phyloP scores from a whole-genome alignment of 2,888 invertebrate species.

The Pseudeuparius sepicola region DNA sequence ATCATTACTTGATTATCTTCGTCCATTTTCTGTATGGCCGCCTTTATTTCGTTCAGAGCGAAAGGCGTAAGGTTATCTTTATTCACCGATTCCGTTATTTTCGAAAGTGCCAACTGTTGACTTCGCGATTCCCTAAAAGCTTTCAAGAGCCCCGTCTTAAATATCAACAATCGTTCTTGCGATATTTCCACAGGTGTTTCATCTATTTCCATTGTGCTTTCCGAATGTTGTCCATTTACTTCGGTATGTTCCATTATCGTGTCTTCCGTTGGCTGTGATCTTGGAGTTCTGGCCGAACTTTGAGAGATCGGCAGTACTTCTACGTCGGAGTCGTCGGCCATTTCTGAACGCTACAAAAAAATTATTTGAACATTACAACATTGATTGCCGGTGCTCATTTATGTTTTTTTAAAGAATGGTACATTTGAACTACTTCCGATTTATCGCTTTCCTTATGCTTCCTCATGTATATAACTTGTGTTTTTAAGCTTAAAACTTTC shows the following conservation, averaged over 20 bases:
- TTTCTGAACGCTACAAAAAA: slow-evolving; percentile 23
- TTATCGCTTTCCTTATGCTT: no score
- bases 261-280: slow-evolving; percentile 11
- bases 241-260: slow-evolving; percentile 15
- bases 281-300: slow-evolving; percentile 22
- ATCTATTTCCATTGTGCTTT: slow-evolving; percentile 27
- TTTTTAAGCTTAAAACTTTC: no score
- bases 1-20: slow-evolving; percentile 89
- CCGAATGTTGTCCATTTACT: slow-evolving; percentile 16
- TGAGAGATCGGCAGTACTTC: slow-evolving; percentile 25
- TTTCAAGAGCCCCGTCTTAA: slow-evolving; percentile 63
- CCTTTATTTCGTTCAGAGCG: slow-evolving; percentile 57
- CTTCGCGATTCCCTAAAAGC: slow-evolving; percentile 69
- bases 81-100: slow-evolving; percentile 57
- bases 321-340: slow-evolving; percentile 21
- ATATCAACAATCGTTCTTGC: slow-evolving; percentile 45
- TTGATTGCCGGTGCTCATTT: no score
- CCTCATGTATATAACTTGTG: no score
- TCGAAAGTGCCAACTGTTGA: slow-evolving; percentile 59
- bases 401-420: no score
- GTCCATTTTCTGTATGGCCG: slow-evolving; percentile 75
- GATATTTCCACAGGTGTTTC: slow-evolving; percentile 23
- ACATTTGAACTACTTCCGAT: no score
- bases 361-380: no score
- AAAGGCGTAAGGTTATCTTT: slow-evolving; percentile 51